Percentiles rank a stretch among this genome's conserved stretches.
These are phyloP conservation scores for Malacosoma neustria DNA, from an alignment of 2,888 invertebrate species.

Conservation along the genomic window DNA sequence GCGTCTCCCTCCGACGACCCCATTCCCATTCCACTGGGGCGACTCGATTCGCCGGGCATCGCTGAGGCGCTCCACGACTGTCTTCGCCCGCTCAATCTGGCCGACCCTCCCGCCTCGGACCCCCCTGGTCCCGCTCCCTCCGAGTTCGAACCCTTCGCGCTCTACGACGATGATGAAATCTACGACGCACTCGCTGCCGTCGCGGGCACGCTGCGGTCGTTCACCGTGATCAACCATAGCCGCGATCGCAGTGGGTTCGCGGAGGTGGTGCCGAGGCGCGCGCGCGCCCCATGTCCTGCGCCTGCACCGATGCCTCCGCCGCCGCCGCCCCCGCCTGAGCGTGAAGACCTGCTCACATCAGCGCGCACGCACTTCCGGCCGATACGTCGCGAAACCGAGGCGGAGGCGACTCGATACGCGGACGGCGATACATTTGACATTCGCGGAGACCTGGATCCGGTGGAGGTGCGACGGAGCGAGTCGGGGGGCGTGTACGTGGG, in stretches of 20 bases:
- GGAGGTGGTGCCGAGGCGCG: constrained; percentile 73
- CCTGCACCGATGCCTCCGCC: constrained; percentile 14
- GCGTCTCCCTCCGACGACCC: constrained; percentile 72
- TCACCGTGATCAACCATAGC: constrained; percentile 76
- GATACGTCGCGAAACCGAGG: constrained; percentile 75
- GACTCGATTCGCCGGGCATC: constrained; percentile 23
- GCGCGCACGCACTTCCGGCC: constrained; percentile 89
- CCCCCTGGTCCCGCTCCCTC: constrained; percentile 26
- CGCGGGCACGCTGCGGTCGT: constrained; percentile 60
- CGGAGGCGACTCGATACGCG: constrained; percentile 55
- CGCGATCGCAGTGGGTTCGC: constrained; percentile 77
- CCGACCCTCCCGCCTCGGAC: constrained; percentile 22
- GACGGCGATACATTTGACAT: constrained; percentile 86
- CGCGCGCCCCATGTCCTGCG: constrained; percentile 50
- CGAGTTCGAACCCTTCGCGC: constrained; percentile 38
- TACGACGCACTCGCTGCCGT: constrained; percentile 52
- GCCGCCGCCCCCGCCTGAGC: constrained; percentile 21
- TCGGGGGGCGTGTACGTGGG: constrained; percentile 77
- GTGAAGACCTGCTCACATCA: constrained; percentile 84
- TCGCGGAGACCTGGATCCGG: constrained; percentile 75
- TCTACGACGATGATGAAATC: constrained; percentile 50
- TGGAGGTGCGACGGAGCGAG: constrained; percentile 79
- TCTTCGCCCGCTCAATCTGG: constrained; percentile 38
- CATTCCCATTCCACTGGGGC: constrained; percentile 44
- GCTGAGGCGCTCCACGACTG: constrained; percentile 39